Conservation (phyloP, 2,797 vertebrate genomes). For the Alfaro cultratus region DNA sequence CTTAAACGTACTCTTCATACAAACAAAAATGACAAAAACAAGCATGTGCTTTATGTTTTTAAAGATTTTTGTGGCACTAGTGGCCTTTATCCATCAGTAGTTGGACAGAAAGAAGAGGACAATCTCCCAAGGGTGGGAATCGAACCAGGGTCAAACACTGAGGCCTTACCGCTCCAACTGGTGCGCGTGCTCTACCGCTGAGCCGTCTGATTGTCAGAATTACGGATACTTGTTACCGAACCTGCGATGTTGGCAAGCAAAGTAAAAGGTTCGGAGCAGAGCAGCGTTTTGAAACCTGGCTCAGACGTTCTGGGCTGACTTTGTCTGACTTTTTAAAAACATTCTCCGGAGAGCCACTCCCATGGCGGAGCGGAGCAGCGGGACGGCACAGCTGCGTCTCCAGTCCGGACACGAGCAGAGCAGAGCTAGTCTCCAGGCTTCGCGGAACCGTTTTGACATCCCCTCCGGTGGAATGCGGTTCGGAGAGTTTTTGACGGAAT, state of each 20-base stretch:
- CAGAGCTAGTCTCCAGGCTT: conserved; percentile 20
- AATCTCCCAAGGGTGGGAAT: not conserved
- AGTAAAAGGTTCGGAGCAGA: not conserved
- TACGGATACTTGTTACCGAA: not conserved
- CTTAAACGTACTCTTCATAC: not conserved
- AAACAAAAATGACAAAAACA: not conserved
- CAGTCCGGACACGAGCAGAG: conserved; percentile 22
- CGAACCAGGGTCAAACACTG: not conserved
- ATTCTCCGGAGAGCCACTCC: conserved; percentile 45
- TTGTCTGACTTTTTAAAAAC: not conserved
- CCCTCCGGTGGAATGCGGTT: conserved; percentile 65
- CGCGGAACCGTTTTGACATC: conserved; percentile 53
- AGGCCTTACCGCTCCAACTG: fast-evolving
- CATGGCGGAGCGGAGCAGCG: conserved; percentile 25
- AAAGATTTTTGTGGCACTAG: not conserved
- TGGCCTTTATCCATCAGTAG: not conserved
- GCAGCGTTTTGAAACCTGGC: not conserved
- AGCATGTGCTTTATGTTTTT: not conserved
- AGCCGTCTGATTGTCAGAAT: not conserved
- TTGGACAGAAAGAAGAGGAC: not conserved
- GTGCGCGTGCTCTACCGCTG: not conserved
- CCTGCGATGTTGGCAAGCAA: not conserved
- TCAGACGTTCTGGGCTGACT: not conserved
- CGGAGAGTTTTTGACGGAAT: conserved; percentile 21
- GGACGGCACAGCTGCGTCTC: conserved; percentile 31